Base-by-base conservation (phyloP, 2,888 invertebrate species). In the Pachymerium ferrugineum region DNA sequence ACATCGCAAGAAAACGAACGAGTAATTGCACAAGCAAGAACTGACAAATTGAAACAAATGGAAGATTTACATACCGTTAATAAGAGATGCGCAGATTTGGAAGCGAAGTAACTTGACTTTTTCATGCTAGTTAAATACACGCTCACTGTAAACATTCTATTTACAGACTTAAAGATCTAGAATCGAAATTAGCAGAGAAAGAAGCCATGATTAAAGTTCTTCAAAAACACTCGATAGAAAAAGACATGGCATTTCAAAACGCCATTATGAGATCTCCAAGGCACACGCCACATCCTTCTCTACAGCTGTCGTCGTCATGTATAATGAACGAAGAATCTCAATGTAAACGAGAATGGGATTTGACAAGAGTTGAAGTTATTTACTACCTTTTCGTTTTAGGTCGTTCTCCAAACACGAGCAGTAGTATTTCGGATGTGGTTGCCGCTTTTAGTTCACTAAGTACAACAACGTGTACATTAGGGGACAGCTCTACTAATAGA, bases 181-280 rank as follows among this genome's bases (percentile, higher is more conserved):
- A 94, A 82, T 92, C 92, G 3, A 92, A 93, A 81, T 86, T 94
- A 74, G 92, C 92, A 0, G 94, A 94, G 81, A 88, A 90, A 74
- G 94, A 95, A 81, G 93, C 93, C 0, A 92, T 94, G 91, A 92
- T 95, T 78, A 88, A 90, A 78, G 92, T 93, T 25, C 85, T 94
- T 54, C 93, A 94, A 84, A 80, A 81, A 29, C 82, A 82, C 35
- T 81, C 82, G 0, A 80, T 81, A 76, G 80, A 80, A 31, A 79
- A 79, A 70, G 79, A 79, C 73, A 77, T 76, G 25, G 78, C 77
- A 8, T 73, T 77, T 38, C 78, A 78, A 54, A 77, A 78, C 74
- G 78, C 78, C 28, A 76, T 79, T 6, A 78, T 81, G 19, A 81
- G 82, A 76, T 81, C 82, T 0, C 81, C 81, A 10, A 79, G 79